A percentile compares a stretch with the other conserved stretches of the same genome.
These are phyloP conservation scores for Ernsta delagoae DNA, from an alignment of 2,888 invertebrate species.

Conservation along the genomic window DNA sequence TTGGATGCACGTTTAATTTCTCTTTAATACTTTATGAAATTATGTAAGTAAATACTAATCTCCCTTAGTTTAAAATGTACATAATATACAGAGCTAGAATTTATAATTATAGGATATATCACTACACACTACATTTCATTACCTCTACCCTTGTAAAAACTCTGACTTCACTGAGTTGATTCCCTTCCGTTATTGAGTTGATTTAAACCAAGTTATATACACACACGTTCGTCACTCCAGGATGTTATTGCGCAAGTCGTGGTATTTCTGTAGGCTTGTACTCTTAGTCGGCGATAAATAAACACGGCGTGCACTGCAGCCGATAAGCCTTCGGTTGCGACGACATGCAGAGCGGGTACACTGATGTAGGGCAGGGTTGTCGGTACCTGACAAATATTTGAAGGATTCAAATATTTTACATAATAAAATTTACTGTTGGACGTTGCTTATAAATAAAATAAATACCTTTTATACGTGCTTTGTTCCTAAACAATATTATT, in stretches of 20 bases:
- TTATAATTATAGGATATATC: too few relatives aligned
- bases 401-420: too few relatives aligned
- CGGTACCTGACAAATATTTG: background rate
- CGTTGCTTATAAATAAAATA: too few relatives aligned
- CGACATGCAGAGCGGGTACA: constrained; percentile 47
- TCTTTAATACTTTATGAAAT: too few relatives aligned
- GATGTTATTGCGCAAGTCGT: constrained; percentile 50
- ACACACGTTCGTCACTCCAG: constrained; percentile 21
- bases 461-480: too few relatives aligned
- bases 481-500: too few relatives aligned
- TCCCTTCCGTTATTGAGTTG: background rate
- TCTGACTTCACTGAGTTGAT: too few relatives aligned
- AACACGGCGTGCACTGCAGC: constrained; percentile 73
- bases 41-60: too few relatives aligned
- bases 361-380: constrained; percentile 29
- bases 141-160: background rate
- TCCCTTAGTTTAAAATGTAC: too few relatives aligned
- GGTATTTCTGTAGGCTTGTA: constrained; percentile 54
- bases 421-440: too few relatives aligned
- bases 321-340: constrained; percentile 68
- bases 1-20: too few relatives aligned
- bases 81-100: too few relatives aligned
- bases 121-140: background rate
- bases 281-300: constrained; percentile 76
- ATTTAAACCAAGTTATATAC: constrained; percentile 16